Base-by-base conservation (phyloP, 2,797 vertebrate species). In the Cossypha caffra region DNA sequence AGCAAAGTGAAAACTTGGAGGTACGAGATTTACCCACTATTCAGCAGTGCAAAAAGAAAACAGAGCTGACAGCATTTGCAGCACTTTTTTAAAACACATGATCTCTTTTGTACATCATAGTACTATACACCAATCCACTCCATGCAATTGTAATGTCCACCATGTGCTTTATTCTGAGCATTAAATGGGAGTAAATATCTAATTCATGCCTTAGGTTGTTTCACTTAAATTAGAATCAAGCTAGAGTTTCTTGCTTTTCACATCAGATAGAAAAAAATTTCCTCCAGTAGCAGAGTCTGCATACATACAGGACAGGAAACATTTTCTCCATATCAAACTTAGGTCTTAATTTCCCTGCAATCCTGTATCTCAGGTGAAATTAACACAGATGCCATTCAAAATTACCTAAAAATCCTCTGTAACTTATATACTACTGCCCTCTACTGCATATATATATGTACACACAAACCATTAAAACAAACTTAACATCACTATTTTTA, bases 81-180 rank as follows among this genome's bases (percentile, higher is more conserved):
- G 35, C 10, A 40, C 10, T 8, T 74, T 3, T 50, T 0, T 0
- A 1, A 79, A 63, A 52, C 5, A 38, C 7, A 6, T 4, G 0
- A 20, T 47, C 21, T 50, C 8, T 24, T 90, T 50, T 52, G 15
- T 29, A 59, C 43, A 18, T 42, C 26, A 21, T 1, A 81, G 35
- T 63, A 19, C 45, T 33, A 33, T 14, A 48, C 33, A 52, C 21
- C 2, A 7, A 33, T 13, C 8, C 4, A 38, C 25, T 64, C 38
- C 18, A 4, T 5, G 10, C 11, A 33, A 17, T 3, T 42, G 21
- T n/a, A 48, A 2, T 7, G 0, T 42, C 24, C 15, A 57, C 10
- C 16, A 42, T 12, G 14, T 42, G 37, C 37, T 57, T 68, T 63
- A 21, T 67, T 25, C 18, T 42, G 29, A 47, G 25, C 29, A 15